A percentile compares a stretch with the other conserved stretches of the same genome.
Evolutionary conservation across 2,888 invertebrate genomes (phyloP).

Genomic region (Hedya salicella): DNA sequence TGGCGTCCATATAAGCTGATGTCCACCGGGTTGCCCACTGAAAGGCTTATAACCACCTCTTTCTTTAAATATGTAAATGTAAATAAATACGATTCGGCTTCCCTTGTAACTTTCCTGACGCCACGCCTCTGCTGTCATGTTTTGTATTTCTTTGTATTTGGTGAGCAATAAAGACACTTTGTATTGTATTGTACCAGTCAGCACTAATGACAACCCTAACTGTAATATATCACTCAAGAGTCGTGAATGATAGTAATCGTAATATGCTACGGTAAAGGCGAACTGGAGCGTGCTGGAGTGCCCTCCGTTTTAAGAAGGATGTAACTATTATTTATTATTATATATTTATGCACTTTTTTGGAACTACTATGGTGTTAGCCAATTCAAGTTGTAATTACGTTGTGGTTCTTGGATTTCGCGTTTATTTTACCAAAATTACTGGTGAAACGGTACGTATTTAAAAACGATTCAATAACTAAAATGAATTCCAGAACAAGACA

Average conservation of each 20-base stretch:
- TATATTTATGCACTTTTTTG: not conserved
- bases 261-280: conserved; percentile 6
- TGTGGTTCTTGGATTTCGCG: not conserved
- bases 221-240: conserved; percentile 24
- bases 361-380: not conserved
- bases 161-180: too few species aligned
- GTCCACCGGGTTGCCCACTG: too few species aligned
- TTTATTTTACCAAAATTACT: not conserved
- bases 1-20: too few species aligned
- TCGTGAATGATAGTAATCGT: conserved; percentile 28
- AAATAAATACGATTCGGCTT: too few species aligned
- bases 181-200: too few species aligned
- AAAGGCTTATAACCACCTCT: too few species aligned
- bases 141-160: too few species aligned
- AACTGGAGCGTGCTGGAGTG: conserved; percentile 14
- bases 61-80: too few species aligned
- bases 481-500: too few species aligned
- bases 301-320: not conserved
- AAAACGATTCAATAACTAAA: too few species aligned
- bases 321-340: not conserved
- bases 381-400: not conserved
- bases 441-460: not conserved
- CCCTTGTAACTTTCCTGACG: too few species aligned
- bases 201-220: conserved; percentile 10
- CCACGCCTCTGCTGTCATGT: too few species aligned